Conservation (phyloP, 2,888 invertebrate species). For the Perizoma flavofasciatum region DNA sequence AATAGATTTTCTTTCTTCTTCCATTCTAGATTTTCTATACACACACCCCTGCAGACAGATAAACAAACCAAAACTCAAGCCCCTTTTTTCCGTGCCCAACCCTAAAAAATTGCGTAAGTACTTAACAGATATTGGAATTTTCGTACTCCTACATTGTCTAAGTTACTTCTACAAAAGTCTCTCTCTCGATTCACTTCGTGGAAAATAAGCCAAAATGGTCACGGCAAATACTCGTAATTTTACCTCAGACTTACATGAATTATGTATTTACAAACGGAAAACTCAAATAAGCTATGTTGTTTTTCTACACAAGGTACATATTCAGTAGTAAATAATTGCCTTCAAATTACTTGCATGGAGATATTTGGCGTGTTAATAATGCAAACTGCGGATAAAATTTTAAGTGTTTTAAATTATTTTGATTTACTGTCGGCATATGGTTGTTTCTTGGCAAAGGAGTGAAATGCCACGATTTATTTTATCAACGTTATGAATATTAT, state of each 20-base stretch:
- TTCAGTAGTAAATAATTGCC: conserved; percentile 21
- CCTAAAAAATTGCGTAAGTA: too few relatives aligned
- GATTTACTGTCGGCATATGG: conserved; percentile 20
- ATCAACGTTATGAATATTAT: conserved; percentile 2
- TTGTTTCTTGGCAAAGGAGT: conserved; percentile 24
- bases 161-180: too few relatives aligned
- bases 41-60: too few relatives aligned
- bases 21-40: too few relatives aligned
- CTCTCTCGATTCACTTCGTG: not conserved
- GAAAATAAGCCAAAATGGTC: conserved; percentile 7
- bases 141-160: too few relatives aligned
- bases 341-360: conserved; percentile 14
- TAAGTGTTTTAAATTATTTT: conserved; percentile 22
- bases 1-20: too few relatives aligned
- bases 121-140: too few relatives aligned
- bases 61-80: too few relatives aligned
- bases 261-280: conserved; percentile 23
- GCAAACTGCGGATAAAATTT: conserved; percentile 28
- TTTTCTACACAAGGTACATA: conserved; percentile 12
- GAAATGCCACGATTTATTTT: conserved; percentile 15
- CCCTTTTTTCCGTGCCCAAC: too few relatives aligned
- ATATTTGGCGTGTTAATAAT: conserved; percentile 26
- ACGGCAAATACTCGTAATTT: conserved; percentile 1
- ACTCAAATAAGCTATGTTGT: conserved; percentile 19
- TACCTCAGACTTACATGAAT: conserved; percentile 1